Base-by-base conservation (phyloP, 2,888 invertebrate species). In the Tenthredo notha region DNA sequence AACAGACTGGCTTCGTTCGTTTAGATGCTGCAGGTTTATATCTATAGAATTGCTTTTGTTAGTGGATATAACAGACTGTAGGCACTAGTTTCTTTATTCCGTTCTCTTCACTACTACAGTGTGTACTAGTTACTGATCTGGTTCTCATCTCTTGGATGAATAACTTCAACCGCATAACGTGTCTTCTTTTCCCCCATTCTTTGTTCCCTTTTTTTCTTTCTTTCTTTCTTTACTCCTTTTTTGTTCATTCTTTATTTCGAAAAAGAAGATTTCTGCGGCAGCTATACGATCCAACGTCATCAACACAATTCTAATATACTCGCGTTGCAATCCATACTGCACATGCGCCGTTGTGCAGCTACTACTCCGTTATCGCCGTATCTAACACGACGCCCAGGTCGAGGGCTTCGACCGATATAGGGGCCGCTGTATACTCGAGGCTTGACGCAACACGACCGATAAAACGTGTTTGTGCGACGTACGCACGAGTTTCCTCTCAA, bases 341-440 rank as follows among this genome's bases (percentile, higher is more conserved):
- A 80, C 80, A 80, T 80, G 80, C 80, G 80, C 40, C 61, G 80
- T 40, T 50, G 80, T n/a, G 77, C 77, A 29, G 77, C 54, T 29
- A 29, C 29, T 50, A 50, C 29, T 80, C 70, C 83, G 83, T 83
- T 83, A 83, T 83, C 83, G 83, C 83, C 83, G 83, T 83, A 83
- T 83, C 83, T 83, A 83, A 83, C 61, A 83, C 67, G 83, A 83
- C 83, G 83, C 83, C 83, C 83, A 83, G 83, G 67, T 83, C 83
- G 83, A 83, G 83, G 83, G 83, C 83, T 83, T 67, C 83, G 83
- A 83, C 83, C 83, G 83, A 83, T 83, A 83, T 83, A 50, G 80
- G 80, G 83, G 83, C 83, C 83, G 83, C 83, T 29, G 67, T 83
- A 67, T 83, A 61, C 50, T 70, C 67, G 83, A 47, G 83, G 67